Evolutionary conservation across 2,888 invertebrate species (phyloP).

Genomic region (Gisinianus flammeolus): DNA sequence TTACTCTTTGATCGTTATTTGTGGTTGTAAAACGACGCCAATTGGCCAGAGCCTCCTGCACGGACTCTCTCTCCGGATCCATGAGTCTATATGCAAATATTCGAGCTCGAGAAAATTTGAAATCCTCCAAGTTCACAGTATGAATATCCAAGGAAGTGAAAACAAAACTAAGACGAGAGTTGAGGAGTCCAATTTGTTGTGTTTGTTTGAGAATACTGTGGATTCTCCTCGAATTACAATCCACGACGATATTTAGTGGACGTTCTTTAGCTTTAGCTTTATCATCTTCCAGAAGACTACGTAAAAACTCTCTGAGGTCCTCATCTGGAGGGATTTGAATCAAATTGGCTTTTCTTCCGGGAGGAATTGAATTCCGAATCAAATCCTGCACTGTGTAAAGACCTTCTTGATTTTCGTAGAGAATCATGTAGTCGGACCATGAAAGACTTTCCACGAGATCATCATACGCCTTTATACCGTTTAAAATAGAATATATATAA

Average conservation of each 20-base stretch:
- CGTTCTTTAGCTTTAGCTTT: slow-evolving; percentile 65
- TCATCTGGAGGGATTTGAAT: slow-evolving; percentile 81
- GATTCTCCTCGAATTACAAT: slow-evolving; percentile 84
- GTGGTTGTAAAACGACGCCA: neutral
- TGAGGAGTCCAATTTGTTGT: slow-evolving; percentile 96
- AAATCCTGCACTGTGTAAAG: slow-evolving; percentile 83
- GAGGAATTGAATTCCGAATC: slow-evolving; percentile 84
- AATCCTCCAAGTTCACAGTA: slow-evolving; percentile 88
- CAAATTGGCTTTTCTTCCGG: slow-evolving; percentile 74
- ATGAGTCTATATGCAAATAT: slow-evolving; percentile 90
- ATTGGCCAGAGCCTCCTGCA: slow-evolving; percentile 76
- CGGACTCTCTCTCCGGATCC: slow-evolving; percentile 80
- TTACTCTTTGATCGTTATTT: neutral
- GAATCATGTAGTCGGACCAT: slow-evolving; percentile 93
- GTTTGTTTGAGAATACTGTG: slow-evolving; percentile 88
- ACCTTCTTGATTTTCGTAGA: slow-evolving; percentile 94
- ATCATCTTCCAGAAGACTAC: slow-evolving; percentile 66
- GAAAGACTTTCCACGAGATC: slow-evolving; percentile 87
- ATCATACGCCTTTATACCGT: slow-evolving; percentile 77
- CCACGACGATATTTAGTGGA: slow-evolving; percentile 86
- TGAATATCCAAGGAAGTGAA: slow-evolving; percentile 90
- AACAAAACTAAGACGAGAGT: slow-evolving; percentile 90
- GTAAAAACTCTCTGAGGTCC: slow-evolving; percentile 83
- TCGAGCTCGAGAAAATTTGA: slow-evolving; percentile 92
- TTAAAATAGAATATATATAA: neutral